These are phyloP conservation scores for Danio albolineatus DNA, from an alignment of 2,797 vertebrate species.

Conservation along the genomic window DNA sequence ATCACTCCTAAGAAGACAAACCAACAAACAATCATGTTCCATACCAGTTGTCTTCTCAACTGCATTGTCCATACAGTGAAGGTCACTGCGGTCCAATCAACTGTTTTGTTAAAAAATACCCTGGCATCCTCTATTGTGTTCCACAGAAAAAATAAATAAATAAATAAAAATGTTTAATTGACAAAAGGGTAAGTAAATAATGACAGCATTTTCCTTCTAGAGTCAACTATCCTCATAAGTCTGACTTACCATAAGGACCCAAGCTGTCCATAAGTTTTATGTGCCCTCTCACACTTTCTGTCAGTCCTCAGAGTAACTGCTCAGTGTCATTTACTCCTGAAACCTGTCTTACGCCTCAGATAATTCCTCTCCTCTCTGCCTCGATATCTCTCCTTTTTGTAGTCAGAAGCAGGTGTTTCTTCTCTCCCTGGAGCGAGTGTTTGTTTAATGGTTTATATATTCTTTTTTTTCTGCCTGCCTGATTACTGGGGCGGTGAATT, in stretches of 20 bases:
- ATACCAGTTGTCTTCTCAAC: too few species aligned
- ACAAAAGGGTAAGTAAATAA: not conserved
- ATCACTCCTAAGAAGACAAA: too few species aligned
- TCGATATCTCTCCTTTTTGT: conserved; percentile 68
- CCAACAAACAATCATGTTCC: too few species aligned
- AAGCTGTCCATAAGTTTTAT: not conserved
- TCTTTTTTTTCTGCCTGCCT: conserved; percentile 79
- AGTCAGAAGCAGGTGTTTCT: conserved; percentile 69
- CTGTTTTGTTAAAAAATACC: not conserved
- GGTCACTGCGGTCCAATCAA: not conserved
- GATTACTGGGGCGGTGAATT: conserved; percentile 82
- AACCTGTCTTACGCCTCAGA: conserved; percentile 5
- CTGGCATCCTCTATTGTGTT: not conserved
- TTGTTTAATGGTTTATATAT: conserved; percentile 83
- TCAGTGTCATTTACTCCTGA: conserved; percentile 26
- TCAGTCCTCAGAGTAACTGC: conserved; percentile 26
- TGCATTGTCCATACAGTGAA: not conserved
- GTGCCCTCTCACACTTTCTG: conserved; percentile 6
- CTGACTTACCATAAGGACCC: not conserved
- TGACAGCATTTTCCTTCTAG: not conserved
- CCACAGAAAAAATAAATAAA: not conserved
- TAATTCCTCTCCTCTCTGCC: conserved; percentile 27
- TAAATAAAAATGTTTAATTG: too few species aligned
- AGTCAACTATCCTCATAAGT: not conserved
- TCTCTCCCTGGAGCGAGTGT: conserved; percentile 76